These are phyloP conservation scores for Ibidorhyncha struthersii DNA, from an alignment of 2,113 vertebrate genomes.

Conservation along the genomic window DNA sequence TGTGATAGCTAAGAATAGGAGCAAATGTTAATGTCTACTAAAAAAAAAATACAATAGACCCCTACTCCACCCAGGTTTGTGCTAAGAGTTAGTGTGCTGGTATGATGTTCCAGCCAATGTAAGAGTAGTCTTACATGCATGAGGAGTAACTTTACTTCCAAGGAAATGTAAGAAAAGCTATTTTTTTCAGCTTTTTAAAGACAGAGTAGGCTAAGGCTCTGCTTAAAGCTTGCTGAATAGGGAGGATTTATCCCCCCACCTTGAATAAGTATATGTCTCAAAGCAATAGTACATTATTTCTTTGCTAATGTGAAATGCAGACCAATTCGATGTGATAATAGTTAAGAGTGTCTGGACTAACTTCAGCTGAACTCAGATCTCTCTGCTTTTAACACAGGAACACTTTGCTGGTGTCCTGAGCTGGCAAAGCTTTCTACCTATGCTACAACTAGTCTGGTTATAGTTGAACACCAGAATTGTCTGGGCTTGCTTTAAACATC, in stretches of 20 bases:
- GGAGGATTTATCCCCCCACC: neutral
- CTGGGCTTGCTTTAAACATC: neutral
- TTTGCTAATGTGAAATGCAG: neutral
- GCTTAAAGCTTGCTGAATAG: neutral
- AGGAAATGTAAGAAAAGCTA: neutral
- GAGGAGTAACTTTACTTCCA: neutral
- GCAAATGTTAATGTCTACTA: neutral
- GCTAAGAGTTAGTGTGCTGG: neutral
- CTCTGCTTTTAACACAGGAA: neutral
- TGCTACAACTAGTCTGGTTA: accelerated
- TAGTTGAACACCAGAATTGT: neutral
- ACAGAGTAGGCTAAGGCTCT: neutral
- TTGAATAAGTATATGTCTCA: neutral
- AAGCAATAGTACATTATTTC: neutral
- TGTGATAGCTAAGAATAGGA: neutral
- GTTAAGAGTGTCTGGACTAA: neutral
- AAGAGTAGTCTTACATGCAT: neutral
- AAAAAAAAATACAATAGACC: neutral
- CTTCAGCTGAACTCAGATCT: neutral
- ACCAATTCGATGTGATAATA: neutral
- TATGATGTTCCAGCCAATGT: neutral
- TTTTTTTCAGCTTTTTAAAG: neutral
- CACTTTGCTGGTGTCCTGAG: neutral
- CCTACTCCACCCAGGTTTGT: neutral
- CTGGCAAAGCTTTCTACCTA: neutral